Conservation (phyloP, 2,797 vertebrate genomes). For the Cossypha heuglini region DNA sequence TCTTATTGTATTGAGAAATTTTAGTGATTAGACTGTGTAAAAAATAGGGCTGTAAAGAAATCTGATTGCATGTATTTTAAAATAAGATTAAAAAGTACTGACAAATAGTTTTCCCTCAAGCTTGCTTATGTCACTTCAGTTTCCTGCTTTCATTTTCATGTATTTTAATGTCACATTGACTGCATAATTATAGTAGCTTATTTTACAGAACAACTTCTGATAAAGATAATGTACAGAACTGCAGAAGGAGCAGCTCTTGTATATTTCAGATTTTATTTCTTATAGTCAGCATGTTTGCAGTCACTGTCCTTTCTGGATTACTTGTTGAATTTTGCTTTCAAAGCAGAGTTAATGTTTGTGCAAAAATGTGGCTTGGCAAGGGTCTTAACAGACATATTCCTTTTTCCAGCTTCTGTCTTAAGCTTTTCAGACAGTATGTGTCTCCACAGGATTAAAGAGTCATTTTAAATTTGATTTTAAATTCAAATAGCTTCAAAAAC, state of each 20-base stretch:
- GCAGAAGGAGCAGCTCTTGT: neutral
- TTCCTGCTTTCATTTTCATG: neutral
- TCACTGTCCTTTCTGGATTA: neutral
- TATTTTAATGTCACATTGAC: neutral
- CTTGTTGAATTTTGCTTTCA: neutral
- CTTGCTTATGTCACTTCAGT: neutral
- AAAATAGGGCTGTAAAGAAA: neutral
- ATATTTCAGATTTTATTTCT: neutral
- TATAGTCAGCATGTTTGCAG: neutral
- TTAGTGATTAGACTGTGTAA: neutral
- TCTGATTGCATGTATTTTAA: neutral
- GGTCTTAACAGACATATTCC: neutral
- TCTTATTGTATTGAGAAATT: neutral
- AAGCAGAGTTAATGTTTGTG: neutral
- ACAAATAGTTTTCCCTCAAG: neutral
- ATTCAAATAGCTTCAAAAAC: neutral
- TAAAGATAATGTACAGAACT: neutral
- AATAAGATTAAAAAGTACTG: neutral
- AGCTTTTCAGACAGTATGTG: neutral
- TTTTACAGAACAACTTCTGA: neutral
- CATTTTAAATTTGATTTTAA: neutral
- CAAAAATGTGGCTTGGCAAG: neutral
- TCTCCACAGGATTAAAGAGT: neutral
- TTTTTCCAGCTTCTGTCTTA: neutral
- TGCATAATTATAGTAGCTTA: neutral